Conservation (phyloP, 2,113 vertebrate genomes). For the Perca fluviatilis region DNA sequence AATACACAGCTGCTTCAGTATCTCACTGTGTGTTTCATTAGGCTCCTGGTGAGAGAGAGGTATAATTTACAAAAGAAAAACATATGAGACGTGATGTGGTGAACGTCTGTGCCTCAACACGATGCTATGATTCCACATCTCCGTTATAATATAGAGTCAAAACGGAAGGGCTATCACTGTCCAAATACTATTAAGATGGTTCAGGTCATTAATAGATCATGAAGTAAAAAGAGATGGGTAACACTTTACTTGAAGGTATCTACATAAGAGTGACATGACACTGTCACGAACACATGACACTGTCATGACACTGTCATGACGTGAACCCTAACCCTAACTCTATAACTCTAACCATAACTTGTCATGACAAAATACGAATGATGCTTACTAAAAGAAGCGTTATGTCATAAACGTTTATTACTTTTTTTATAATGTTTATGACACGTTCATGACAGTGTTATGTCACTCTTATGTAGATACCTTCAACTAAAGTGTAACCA, state of each 20-base stretch:
- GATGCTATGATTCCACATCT: background rate
- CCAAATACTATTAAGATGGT: background rate
- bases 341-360: too few species aligned
- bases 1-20: background rate
- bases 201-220: background rate
- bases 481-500: background rate
- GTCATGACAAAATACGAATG: too few species aligned
- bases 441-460: too few species aligned
- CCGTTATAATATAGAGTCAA: background rate
- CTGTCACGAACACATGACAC: too few species aligned
- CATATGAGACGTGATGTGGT: background rate
- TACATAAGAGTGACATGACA: too few species aligned
- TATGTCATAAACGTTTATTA: too few species aligned
- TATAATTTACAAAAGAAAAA: background rate
- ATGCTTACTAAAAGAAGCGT: too few species aligned
- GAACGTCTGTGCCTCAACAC: slow-evolving; percentile 15
- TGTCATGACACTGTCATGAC: too few species aligned
- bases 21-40: slow-evolving; percentile 8
- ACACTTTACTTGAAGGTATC: too few species aligned
- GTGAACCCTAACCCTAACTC: too few species aligned
- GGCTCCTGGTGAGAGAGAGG: background rate
- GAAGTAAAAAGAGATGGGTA: background rate
- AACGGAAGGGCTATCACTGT: background rate
- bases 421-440: too few species aligned
- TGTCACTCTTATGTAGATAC: too few species aligned